Percentiles rank a stretch among this genome's conserved stretches.
These are phyloP conservation scores for Tinea semifulvella DNA, from an alignment of 2,888 invertebrate genomes.

Conservation along the genomic window DNA sequence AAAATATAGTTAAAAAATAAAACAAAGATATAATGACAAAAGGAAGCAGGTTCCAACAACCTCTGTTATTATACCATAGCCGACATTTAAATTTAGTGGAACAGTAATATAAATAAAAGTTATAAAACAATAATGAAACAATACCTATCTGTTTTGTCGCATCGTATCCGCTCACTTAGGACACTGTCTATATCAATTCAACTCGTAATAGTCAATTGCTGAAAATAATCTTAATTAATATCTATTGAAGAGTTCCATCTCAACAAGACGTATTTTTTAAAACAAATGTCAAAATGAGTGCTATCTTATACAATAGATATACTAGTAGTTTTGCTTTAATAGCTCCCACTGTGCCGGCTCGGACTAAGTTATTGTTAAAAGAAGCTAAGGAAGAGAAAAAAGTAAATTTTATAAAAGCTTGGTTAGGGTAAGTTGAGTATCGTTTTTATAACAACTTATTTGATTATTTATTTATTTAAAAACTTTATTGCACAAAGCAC, in stretches of 20 bases:
- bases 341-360: constrained; percentile 1
- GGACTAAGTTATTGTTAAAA: neutral
- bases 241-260: constrained; percentile 4
- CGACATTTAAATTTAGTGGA: too few species aligned
- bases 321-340: neutral
- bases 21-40: too few species aligned
- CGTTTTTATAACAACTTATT: too few species aligned
- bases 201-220: neutral
- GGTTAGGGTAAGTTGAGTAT: neutral
- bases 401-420: constrained; percentile 1
- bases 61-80: too few species aligned
- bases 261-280: neutral
- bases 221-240: neutral
- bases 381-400: neutral
- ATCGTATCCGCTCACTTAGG: neutral
- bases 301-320: neutral
- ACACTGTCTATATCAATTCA: neutral
- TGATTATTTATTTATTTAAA: too few species aligned
- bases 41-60: too few species aligned
- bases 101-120: too few species aligned
- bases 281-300: constrained; percentile 3
- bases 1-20: too few species aligned
- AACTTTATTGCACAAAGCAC: too few species aligned
- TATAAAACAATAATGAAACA: too few species aligned
- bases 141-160: too few species aligned